Conservation (phyloP, 2,113 vertebrate species). For the Oryzias melastigma region DNA sequence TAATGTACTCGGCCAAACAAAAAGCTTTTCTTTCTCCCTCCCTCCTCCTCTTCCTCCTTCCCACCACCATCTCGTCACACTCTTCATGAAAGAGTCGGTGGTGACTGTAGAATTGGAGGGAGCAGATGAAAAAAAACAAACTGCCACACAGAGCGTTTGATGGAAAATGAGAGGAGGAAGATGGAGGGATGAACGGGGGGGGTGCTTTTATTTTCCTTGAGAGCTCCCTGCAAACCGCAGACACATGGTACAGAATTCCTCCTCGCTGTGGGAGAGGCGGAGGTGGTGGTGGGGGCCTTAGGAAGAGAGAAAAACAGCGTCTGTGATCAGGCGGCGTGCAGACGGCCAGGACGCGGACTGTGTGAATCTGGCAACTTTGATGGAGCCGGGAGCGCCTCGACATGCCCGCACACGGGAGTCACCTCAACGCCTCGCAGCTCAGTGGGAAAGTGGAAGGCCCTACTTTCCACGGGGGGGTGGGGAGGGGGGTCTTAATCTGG, state of each 20-base stretch:
- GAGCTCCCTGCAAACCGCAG: conserved; percentile 75
- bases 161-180: conserved; percentile 41
- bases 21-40: conserved; percentile 60
- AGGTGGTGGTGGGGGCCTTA: conserved; percentile 15
- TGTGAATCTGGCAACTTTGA: conserved; percentile 50
- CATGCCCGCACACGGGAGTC: conserved; percentile 27
- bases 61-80: conserved; percentile 4
- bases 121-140: conserved; percentile 28
- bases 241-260: conserved; percentile 77
- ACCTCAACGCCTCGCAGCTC: conserved; percentile 30
- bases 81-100: conserved; percentile 29
- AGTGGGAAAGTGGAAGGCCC: conserved; percentile 54
- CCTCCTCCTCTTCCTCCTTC: conserved; percentile 4
- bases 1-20: conserved; percentile 70
- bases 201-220: conserved; percentile 70
- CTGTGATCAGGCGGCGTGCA: conserved; percentile 32
- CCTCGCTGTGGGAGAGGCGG: conserved; percentile 47
- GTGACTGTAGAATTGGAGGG: conserved; percentile 36
- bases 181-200: conserved; percentile 8
- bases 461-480: conserved; percentile 45
- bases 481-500: conserved; percentile 50
- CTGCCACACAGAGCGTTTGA: conserved; percentile 52
- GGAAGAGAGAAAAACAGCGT: conserved; percentile 47
- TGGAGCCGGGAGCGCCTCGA: conserved; percentile 31
- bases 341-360: conserved; percentile 16